Percentiles rank a stretch among this genome's conserved stretches.
phyloP scores from a whole-genome alignment of 2,113 vertebrate genomes.

The Periophthalmus modestus region DNA sequence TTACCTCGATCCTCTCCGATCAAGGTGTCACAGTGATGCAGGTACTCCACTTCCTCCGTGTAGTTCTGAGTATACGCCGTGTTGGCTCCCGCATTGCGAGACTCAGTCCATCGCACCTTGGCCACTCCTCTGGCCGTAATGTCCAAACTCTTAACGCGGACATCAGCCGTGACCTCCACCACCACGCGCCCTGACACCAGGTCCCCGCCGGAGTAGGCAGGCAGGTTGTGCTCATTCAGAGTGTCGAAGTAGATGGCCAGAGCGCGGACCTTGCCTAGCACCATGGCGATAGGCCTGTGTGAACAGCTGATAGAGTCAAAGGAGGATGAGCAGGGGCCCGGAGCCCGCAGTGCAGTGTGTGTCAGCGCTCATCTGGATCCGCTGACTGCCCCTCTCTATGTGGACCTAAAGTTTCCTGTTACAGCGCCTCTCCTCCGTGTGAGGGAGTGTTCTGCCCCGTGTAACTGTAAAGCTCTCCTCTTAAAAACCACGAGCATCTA shows the following conservation, averaged over 20 bases:
- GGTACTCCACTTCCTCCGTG: constrained; percentile 97
- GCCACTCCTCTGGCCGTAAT: constrained; percentile 91
- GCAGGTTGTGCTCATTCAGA: constrained; percentile 92
- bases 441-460: constrained; percentile 16
- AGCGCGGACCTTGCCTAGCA: constrained; percentile 94
- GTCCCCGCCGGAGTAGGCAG: constrained; percentile 94
- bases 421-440: constrained; percentile 18
- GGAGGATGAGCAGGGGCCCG: constrained; percentile 39
- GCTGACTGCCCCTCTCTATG: constrained; percentile 37
- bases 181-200: constrained; percentile 92
- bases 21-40: constrained; percentile 91
- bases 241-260: constrained; percentile 93
- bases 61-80: constrained; percentile 98
- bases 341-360: constrained; percentile 57
- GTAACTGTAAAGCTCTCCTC: constrained; percentile 40
- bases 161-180: constrained; percentile 93
- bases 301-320: not conserved
- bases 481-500: constrained; percentile 57
- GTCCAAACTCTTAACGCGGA: constrained; percentile 89
- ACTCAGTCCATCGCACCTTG: constrained; percentile 98
- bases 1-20: constrained; percentile 95
- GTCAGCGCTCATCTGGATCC: constrained; percentile 55
- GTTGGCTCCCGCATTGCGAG: constrained; percentile 94
- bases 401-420: not conserved
- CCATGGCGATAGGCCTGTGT: constrained; percentile 65